These are phyloP conservation scores for Gymnorhina tibicen DNA, from an alignment of 2,113 vertebrate genomes.

Conservation along the genomic window DNA sequence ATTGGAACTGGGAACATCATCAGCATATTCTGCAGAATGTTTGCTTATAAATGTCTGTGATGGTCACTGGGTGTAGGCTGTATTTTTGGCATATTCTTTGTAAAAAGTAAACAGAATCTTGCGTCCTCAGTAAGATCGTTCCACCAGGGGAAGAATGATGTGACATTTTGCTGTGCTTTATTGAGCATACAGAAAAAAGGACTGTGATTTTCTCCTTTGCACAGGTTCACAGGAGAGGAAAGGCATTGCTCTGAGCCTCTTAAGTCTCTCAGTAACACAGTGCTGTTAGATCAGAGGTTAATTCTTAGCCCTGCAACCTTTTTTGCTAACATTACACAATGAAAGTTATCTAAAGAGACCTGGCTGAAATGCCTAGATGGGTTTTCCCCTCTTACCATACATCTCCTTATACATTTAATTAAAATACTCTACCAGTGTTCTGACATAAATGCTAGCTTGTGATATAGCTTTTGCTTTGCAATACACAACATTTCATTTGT, in stretches of 20 bases:
- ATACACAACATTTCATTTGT: slow-evolving; percentile 12
- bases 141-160: background rate
- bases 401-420: slow-evolving; percentile 28
- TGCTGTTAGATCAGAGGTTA: slow-evolving; percentile 35
- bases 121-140: background rate
- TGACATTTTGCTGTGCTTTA: background rate
- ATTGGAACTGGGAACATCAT: background rate
- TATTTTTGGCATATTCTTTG: background rate
- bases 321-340: background rate
- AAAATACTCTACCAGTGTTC: slow-evolving; percentile 13
- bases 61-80: background rate
- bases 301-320: slow-evolving; percentile 22
- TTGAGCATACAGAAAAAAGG: background rate
- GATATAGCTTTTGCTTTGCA: background rate
- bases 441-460: slow-evolving; percentile 1
- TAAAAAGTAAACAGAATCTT: background rate
- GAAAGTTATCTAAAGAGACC: background rate
- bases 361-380: background rate
- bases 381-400: background rate
- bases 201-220: background rate
- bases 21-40: background rate
- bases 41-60: background rate
- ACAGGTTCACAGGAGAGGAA: background rate
- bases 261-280: slow-evolving; percentile 13
- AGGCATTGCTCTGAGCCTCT: slow-evolving; percentile 29